A percentile compares a stretch with the other conserved stretches of the same genome.
These are phyloP conservation scores for Lichenostomus cassidix DNA, from an alignment of 2,113 vertebrate genomes.

Conservation along the genomic window DNA sequence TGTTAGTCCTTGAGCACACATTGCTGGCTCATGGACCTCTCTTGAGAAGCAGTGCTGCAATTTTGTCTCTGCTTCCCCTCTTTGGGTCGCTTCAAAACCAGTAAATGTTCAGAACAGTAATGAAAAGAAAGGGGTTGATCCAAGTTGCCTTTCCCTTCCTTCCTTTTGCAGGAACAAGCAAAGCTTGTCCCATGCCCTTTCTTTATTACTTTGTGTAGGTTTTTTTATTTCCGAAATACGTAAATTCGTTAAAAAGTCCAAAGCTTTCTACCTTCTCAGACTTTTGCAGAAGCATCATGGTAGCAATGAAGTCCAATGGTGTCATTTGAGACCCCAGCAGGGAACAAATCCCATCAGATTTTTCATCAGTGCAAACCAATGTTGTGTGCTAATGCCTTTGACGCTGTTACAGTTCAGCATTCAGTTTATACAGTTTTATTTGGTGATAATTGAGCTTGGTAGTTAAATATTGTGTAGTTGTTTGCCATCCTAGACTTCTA, in stretches of 20 bases:
- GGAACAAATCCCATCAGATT: neutral
- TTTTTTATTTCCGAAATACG: neutral
- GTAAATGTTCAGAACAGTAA: neutral
- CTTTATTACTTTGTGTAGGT: neutral
- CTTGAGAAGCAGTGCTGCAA: neutral
- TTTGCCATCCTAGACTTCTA: neutral
- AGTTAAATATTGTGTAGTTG: neutral
- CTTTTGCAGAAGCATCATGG: neutral
- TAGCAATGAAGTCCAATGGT: neutral
- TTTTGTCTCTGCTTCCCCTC: neutral
- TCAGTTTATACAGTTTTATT: slow-evolving; percentile 4
- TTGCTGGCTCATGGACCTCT: accelerated
- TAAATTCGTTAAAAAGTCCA: neutral
- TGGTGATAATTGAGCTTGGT: slow-evolving; percentile 20
- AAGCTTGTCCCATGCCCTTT: neutral
- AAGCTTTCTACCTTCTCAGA: neutral
- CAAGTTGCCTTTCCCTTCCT: neutral
- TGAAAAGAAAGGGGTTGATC: neutral
- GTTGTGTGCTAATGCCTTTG: neutral
- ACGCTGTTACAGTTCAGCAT: neutral
- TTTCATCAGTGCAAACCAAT: neutral
- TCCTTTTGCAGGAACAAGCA: neutral
- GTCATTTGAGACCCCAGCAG: neutral
- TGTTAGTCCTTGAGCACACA: neutral
- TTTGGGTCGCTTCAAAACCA: accelerated